phyloP scores from a whole-genome alignment of 2,888 invertebrate genomes.

The Rhagium mordax region DNA sequence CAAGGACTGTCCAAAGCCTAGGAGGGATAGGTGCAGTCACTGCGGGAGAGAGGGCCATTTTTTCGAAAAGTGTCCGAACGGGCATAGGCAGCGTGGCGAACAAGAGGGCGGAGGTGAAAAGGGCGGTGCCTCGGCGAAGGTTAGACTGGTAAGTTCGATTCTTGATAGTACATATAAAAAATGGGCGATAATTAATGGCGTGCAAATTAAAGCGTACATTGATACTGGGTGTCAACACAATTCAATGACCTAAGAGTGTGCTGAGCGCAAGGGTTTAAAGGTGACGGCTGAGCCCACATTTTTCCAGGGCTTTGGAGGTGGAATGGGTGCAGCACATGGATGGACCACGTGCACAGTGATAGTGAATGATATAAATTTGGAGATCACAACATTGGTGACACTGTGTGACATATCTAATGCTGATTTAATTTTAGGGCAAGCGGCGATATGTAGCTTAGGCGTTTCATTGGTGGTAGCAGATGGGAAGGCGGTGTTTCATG shows the following conservation, averaged over 20 bases:
- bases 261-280: background rate
- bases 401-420: no score
- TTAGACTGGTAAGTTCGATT: constrained; percentile 3
- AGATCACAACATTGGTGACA: background rate
- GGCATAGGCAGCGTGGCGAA: background rate
- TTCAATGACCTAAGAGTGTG: background rate
- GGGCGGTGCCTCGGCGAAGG: background rate
- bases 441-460: background rate
- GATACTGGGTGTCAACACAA: background rate
- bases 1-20: constrained; percentile 23
- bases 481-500: background rate
- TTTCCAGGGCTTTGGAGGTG: background rate
- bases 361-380: background rate
- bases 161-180: constrained; percentile 15
- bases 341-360: background rate
- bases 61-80: constrained; percentile 8
- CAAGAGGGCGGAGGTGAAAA: background rate
- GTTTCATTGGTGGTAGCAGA: background rate
- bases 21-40: constrained; percentile 9
- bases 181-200: background rate
- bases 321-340: background rate
- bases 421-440: constrained; percentile 22
- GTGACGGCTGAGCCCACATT: background rate
- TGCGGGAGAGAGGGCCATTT: constrained; percentile 29
- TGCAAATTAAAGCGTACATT: background rate